Conservation (phyloP, 2,113 vertebrate genomes). For the Centropus unirufus region DNA sequence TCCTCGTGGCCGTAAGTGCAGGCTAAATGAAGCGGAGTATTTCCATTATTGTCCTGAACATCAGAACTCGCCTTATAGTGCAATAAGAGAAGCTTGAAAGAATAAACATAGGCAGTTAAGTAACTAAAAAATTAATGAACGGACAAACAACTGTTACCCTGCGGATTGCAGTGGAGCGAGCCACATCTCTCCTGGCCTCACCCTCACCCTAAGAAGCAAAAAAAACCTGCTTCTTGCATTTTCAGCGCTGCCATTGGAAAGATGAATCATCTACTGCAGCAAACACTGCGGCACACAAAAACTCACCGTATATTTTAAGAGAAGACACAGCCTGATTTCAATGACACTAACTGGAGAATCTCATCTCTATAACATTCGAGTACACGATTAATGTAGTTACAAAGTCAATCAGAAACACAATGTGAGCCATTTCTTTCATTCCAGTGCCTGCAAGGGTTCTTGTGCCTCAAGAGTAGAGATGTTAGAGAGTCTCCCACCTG, state of each 20-base stretch:
- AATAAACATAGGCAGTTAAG: constrained; percentile 1
- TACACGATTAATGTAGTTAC: neutral
- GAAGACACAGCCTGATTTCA: neutral
- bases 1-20: constrained; percentile 95
- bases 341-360: neutral
- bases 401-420: neutral
- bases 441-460: neutral
- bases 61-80: constrained; percentile 91
- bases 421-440: neutral
- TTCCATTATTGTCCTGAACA: constrained; percentile 92
- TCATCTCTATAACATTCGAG: neutral
- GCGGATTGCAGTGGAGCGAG: neutral
- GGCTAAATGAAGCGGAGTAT: constrained; percentile 92
- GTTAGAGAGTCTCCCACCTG: neutral
- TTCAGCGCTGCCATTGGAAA: neutral
- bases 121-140: neutral
- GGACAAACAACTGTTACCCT: neutral
- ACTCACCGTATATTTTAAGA: neutral
- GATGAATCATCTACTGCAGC: neutral
- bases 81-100: constrained; percentile 88
- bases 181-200: neutral
- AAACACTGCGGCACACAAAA: neutral
- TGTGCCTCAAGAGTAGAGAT: neutral
- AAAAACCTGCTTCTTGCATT: neutral
- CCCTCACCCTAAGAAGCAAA: neutral